A percentile compares a stretch with the other conserved stretches of the same genome.
Evolutionary conservation across 2,888 invertebrate species (phyloP).

Genomic region (Leptopterna dolabrata): DNA sequence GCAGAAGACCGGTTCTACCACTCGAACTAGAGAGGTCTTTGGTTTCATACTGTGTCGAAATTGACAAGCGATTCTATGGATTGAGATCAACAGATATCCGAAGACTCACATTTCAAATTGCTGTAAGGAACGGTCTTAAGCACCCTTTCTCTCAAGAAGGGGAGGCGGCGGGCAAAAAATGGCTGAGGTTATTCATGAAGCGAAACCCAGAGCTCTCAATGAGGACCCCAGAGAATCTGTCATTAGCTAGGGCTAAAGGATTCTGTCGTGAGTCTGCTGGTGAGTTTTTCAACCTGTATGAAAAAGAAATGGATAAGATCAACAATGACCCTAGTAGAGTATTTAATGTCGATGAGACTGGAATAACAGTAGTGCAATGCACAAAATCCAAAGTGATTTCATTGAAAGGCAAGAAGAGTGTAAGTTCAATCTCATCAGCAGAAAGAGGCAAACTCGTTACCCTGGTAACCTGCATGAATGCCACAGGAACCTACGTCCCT

Average conservation of each 20-base stretch:
- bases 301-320: slow-evolving; percentile 59
- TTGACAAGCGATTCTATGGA: too few relatives aligned
- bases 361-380: slow-evolving; percentile 65
- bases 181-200: neutral
- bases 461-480: slow-evolving; percentile 64
- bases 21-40: too few relatives aligned
- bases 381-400: slow-evolving; percentile 64
- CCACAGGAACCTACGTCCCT: slow-evolving; percentile 64
- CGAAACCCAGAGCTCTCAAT: neutral
- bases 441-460: slow-evolving; percentile 65
- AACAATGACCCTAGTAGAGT: slow-evolving; percentile 62
- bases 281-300: slow-evolving; percentile 54
- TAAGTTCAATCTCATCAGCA: slow-evolving; percentile 64
- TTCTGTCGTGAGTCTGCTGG: slow-evolving; percentile 54
- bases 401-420: slow-evolving; percentile 64
- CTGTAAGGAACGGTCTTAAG: neutral
- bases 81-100: neutral
- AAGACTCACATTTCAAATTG: slow-evolving; percentile 4
- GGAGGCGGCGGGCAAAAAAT: neutral
- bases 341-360: slow-evolving; percentile 66
- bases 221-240: slow-evolving; percentile 13
- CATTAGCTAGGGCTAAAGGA: slow-evolving; percentile 51
- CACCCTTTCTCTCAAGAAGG: neutral
- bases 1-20: too few relatives aligned
- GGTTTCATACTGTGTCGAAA: too few relatives aligned